These are phyloP conservation scores for Xylocampa areola DNA, from an alignment of 2,888 invertebrate genomes.

Conservation along the genomic window DNA sequence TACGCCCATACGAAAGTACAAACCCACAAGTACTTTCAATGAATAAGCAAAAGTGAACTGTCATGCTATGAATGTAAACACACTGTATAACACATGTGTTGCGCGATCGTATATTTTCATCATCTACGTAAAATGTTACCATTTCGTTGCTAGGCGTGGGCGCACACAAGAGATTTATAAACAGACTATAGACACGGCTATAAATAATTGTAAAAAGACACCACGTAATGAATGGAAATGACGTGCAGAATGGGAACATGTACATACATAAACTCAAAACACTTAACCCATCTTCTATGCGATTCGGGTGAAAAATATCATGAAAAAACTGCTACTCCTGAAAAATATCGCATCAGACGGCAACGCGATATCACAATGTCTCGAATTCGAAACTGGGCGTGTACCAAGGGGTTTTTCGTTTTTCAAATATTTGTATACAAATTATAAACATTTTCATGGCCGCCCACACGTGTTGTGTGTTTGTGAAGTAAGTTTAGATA, in stretches of 20 bases:
- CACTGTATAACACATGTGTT: slow-evolving; percentile 28
- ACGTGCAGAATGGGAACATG: slow-evolving; percentile 24
- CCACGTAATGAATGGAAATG: slow-evolving; percentile 55
- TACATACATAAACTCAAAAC: no score
- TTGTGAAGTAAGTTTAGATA: slow-evolving; percentile 13
- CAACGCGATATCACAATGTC: slow-evolving; percentile 26
- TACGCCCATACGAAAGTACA: slow-evolving; percentile 49
- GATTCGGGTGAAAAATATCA: no score
- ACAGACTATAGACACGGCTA: slow-evolving; percentile 51
- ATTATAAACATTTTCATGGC: slow-evolving; percentile 42
- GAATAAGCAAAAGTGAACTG: slow-evolving; percentile 42
- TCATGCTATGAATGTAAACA: slow-evolving; percentile 53
- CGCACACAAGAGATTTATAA: slow-evolving; percentile 61
- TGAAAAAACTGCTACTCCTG: no score
- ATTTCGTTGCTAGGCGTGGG: slow-evolving; percentile 57
- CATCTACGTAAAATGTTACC: slow-evolving; percentile 55
- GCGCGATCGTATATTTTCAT: slow-evolving; percentile 58
- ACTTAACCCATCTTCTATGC: no score
- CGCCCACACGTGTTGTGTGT: slow-evolving; percentile 4
- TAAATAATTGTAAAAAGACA: slow-evolving; percentile 62
- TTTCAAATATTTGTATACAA: slow-evolving; percentile 36
- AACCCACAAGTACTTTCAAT: slow-evolving; percentile 40
- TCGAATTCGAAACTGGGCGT: slow-evolving; percentile 21
- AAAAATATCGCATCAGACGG: slow-evolving; percentile 13
- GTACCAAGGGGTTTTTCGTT: slow-evolving; percentile 49